Evolutionary conservation across 1,140 invertebrate genomes (phyloP), one percentile per base, ranked within the genome.

Genomic region (Harlomillsia oculata): DNA sequence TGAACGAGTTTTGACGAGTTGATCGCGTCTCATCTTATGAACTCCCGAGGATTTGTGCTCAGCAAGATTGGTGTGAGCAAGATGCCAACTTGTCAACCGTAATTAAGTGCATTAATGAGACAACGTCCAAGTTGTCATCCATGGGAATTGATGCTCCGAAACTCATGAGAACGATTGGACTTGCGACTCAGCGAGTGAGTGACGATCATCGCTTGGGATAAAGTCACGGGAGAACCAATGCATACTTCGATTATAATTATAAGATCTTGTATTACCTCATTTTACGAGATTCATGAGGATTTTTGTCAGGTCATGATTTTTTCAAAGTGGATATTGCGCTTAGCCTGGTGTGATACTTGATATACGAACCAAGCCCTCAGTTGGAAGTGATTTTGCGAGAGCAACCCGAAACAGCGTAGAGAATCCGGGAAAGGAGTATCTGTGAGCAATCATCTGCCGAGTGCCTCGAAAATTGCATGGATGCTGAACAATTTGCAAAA

Each of bases 141-240:
- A 66, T 84, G 6, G 82, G 82, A 23, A 79, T 86, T 50, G 77
- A 80, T 67, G 78, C 81, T 32, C 74, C 75, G 64, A n/a, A n/a
- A n/a, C 81, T 89, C 67, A 87, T 91, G 55, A 80, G 82, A 44
- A 80, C 85, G 3, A 49, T 67, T 36, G 66, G 66, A 11, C 80
- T 97, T 25, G 89, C 89, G 51, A 97, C 96, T 76, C 92, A 97
- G 72, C 77, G 91, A 64, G 93, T n/a, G n/a, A n/a, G n/a, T 97
- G 75, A 96, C 93, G 1, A 89, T 88, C 2, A 74, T 97, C 55
- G 80, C 86, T 0, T 98, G 95, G 95, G 89, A 97, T 70, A 83
- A 82, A 60, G 71, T 70, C 8, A 96, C 90, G 0, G 93, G 94
- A 28, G 74, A 87, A 67, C 87, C 91, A 18, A 74, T 96, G 3